Conservation (phyloP, 2,888 invertebrate species). For the Pyrgus malvae region DNA sequence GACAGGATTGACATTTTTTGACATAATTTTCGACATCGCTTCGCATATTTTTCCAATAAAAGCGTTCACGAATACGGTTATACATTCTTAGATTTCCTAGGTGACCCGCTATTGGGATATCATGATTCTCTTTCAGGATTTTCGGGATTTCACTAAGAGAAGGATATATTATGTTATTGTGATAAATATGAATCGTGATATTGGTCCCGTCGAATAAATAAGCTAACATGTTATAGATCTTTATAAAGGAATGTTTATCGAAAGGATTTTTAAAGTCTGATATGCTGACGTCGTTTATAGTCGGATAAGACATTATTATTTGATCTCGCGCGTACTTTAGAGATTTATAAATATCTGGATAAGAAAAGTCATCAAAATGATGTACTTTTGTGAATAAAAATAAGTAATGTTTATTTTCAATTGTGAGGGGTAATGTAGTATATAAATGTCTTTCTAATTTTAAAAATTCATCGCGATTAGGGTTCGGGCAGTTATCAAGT, state of each 20-base stretch:
- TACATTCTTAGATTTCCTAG: slow-evolving; percentile 1
- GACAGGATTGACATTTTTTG: slow-evolving; percentile 27
- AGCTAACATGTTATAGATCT: slow-evolving; percentile 18
- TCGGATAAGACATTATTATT: slow-evolving; percentile 1
- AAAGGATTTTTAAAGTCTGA: slow-evolving; percentile 27
- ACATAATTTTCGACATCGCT: slow-evolving; percentile 29
- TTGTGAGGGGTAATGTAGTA: slow-evolving; percentile 10
- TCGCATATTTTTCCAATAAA: slow-evolving; percentile 35
- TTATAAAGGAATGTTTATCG: slow-evolving; percentile 25
- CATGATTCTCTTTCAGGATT: slow-evolving; percentile 22
- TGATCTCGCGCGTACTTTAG: slow-evolving; percentile 2
- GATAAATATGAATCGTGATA: slow-evolving; percentile 3
- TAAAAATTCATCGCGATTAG: slow-evolving; percentile 10
- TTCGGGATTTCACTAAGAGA: background rate
- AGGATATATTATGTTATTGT: slow-evolving; percentile 5
- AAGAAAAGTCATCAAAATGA: slow-evolving; percentile 14
- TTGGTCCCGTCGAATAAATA: slow-evolving; percentile 2
- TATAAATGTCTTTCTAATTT: slow-evolving; percentile 20
- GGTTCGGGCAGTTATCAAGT: slow-evolving; percentile 4
- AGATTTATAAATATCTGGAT: background rate
- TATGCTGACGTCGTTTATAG: background rate
- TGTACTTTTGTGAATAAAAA: slow-evolving; percentile 27
- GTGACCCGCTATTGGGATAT: slow-evolving; percentile 30
- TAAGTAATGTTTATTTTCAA: slow-evolving; percentile 9
- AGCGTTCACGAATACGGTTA: slow-evolving; percentile 29